A percentile compares a stretch with the other conserved stretches of the same genome.
phyloP scores from a whole-genome alignment of 2,113 vertebrate genomes.

The Lonchura striata region DNA sequence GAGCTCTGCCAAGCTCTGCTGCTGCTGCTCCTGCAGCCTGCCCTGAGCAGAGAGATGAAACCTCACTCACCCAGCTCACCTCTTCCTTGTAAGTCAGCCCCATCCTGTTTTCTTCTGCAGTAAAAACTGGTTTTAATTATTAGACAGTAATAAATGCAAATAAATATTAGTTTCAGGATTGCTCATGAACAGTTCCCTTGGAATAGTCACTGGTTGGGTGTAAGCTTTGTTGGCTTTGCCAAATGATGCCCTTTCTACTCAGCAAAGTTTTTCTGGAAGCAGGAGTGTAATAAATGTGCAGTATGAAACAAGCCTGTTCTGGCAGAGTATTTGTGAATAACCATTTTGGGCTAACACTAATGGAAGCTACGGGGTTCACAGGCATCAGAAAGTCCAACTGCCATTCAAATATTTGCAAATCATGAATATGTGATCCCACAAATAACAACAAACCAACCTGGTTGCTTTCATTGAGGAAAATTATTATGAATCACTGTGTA shows the following conservation, averaged over 20 bases:
- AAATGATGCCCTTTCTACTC: slow-evolving; percentile 6
- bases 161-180: slow-evolving; percentile 15
- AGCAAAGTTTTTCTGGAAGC: slow-evolving; percentile 13
- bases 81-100: not conserved
- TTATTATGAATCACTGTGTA: slow-evolving; percentile 60
- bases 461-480: slow-evolving; percentile 62
- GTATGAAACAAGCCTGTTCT: slow-evolving; percentile 55
- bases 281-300: not conserved
- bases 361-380: not conserved
- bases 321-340: slow-evolving; percentile 35
- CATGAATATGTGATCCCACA: slow-evolving; percentile 45
- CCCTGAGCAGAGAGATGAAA: not conserved
- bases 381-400: slow-evolving; percentile 39
- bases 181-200: not conserved
- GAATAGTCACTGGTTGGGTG: not conserved
- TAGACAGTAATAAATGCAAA: slow-evolving; percentile 10
- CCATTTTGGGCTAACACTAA: not conserved
- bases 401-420: slow-evolving; percentile 51
- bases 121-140: slow-evolving; percentile 33
- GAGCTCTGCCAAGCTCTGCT: not conserved
- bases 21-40: not conserved
- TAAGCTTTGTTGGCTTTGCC: slow-evolving; percentile 39
- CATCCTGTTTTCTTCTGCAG: not conserved
- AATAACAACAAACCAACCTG: slow-evolving; percentile 50
- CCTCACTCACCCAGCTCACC: not conserved